phyloP scores from a whole-genome alignment of 1,140 invertebrate species.

The Nasonia longicornis region DNA sequence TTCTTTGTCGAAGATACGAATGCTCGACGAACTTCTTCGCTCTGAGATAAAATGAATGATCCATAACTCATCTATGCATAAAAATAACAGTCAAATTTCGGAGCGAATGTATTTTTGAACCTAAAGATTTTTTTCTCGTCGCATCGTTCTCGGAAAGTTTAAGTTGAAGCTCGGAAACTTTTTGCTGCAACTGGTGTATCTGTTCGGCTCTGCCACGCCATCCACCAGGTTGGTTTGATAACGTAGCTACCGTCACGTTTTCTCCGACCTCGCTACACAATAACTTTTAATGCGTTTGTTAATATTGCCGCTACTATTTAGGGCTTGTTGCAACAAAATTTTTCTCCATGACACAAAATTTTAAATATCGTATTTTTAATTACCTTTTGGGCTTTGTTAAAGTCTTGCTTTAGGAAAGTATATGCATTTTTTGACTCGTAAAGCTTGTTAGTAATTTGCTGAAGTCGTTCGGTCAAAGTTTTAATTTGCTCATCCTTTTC shows the following conservation, averaged over 20 bases:
- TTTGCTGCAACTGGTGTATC: constrained; percentile 75
- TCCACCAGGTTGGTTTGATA: constrained; percentile 68
- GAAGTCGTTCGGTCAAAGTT: constrained; percentile 73
- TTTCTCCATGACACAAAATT: neutral
- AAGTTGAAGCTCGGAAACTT: constrained; percentile 73
- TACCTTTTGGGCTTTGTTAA: constrained; percentile 62
- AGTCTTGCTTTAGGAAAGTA: constrained; percentile 75
- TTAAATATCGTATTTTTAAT: neutral
- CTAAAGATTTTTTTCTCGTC: constrained; percentile 22
- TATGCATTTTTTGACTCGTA: constrained; percentile 77
- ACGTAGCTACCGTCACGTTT: constrained; percentile 63
- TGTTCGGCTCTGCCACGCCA: constrained; percentile 82
- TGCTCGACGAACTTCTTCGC: constrained; percentile 49
- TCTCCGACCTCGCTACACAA: constrained; percentile 72
- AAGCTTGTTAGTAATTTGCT: constrained; percentile 72
- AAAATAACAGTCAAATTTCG: neutral
- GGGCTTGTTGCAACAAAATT: neutral
- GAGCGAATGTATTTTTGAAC: neutral
- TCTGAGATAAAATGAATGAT: constrained; percentile 43
- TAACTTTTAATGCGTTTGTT: constrained; percentile 54
- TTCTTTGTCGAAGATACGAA: constrained; percentile 71
- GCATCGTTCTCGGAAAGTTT: constrained; percentile 66
- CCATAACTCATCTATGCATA: neutral
- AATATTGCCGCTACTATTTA: neutral
- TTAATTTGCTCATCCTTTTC: constrained; percentile 67